Evolutionary conservation across 1,140 invertebrate genomes (phyloP).

Genomic region (Bradynema listronoti): DNA sequence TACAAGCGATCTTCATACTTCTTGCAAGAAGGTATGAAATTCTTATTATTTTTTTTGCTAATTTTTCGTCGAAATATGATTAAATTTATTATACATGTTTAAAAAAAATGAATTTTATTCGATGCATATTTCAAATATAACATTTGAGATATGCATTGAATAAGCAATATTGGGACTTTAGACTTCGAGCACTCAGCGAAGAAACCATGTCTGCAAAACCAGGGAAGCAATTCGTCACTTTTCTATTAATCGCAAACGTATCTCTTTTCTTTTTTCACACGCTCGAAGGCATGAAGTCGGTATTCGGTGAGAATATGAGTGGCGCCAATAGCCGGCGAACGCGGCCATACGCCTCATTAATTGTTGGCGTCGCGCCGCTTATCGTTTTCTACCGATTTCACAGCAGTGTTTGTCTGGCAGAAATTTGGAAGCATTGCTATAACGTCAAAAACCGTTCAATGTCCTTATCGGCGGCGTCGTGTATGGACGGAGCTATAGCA

Average conservation of each 20-base stretch:
- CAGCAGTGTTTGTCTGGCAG: conserved; percentile 37
- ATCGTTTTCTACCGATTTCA: conserved; percentile 53
- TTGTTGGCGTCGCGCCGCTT: conserved; percentile 50
- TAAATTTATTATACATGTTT: conserved; percentile 7
- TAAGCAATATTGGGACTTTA: conserved; percentile 19
- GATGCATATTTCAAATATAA: no score
- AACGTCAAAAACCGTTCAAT: conserved; percentile 27
- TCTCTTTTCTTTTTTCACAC: conserved; percentile 57
- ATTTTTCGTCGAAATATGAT: neutral
- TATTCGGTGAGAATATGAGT: conserved; percentile 37
- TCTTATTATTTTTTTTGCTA: no score
- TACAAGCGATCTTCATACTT: conserved; percentile 55
- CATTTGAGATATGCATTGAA: neutral
- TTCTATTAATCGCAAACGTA: conserved; percentile 53
- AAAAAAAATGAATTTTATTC: no score
- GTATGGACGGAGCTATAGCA: no score
- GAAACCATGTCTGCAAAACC: conserved; percentile 41
- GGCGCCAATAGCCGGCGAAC: conserved; percentile 20
- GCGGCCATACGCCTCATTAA: conserved; percentile 45
- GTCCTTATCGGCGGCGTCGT: no score
- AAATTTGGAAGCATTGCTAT: conserved; percentile 43
- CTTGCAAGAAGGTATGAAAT: conserved; percentile 40
- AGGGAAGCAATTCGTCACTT: conserved; percentile 57
- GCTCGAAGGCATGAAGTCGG: conserved; percentile 50
- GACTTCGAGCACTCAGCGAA: conserved; percentile 41